phyloP scores from a whole-genome alignment of 92 coral and sea anemone species.

The Porites lobata region DNA sequence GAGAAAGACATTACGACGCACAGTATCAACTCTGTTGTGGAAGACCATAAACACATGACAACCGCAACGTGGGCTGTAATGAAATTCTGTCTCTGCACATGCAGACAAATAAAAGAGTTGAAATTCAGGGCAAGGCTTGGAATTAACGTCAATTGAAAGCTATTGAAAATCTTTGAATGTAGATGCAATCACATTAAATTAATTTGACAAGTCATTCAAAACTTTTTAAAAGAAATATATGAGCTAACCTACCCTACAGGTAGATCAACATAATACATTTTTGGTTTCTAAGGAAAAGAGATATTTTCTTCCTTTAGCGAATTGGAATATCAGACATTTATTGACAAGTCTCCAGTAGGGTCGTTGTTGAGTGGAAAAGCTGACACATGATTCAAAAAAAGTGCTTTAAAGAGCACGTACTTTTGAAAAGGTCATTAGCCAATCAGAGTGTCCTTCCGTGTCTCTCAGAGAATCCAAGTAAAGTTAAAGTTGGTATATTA shows the following conservation, averaged over 20 bases:
- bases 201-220: background rate
- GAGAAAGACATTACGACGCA: no score
- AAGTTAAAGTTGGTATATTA: background rate
- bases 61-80: no score
- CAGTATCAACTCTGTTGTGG: no score
- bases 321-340: background rate
- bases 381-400: background rate
- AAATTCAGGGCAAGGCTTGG: no score
- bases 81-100: no score
- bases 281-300: background rate
- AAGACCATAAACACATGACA: no score
- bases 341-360: background rate
- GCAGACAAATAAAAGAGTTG: no score
- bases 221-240: background rate
- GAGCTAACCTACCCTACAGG: background rate
- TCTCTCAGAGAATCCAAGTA: no score
- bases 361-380: background rate
- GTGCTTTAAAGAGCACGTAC: background rate
- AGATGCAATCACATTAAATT: no score
- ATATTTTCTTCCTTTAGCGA: slow-evolving; percentile 42
- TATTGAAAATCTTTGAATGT: no score
- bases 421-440: slow-evolving; percentile 13
- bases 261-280: background rate
- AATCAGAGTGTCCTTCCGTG: slow-evolving; percentile 23
- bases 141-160: no score